A percentile compares a stretch with the other conserved stretches of the same genome.
Evolutionary conservation across 2,113 vertebrate species (phyloP).

Genomic region (Peromyscus maniculatus): DNA sequence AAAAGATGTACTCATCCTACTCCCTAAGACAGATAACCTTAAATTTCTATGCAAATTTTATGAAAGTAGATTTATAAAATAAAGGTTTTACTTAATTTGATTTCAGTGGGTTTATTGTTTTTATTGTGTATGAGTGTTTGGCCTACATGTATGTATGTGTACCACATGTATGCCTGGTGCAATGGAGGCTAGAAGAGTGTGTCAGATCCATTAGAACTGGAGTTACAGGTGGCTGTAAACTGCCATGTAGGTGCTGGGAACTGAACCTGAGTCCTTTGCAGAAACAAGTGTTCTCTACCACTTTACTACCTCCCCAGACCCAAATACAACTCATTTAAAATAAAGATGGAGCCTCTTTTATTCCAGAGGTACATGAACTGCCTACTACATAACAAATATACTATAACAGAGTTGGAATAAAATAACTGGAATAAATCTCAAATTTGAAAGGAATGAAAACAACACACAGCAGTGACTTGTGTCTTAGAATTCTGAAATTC

Average conservation of each 20-base stretch:
- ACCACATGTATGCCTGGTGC: background rate
- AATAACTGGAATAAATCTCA: constrained; percentile 8
- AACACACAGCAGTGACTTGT: background rate
- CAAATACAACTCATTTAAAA: background rate
- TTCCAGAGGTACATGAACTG: constrained; percentile 9
- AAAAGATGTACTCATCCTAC: background rate
- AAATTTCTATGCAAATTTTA: background rate
- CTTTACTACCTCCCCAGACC: background rate
- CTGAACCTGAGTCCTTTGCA: background rate
- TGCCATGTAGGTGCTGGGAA: background rate
- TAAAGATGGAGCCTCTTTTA: background rate
- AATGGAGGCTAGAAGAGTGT: background rate
- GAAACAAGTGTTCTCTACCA: background rate
- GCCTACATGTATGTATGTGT: background rate
- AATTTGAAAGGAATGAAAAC: background rate
- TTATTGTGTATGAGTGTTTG: background rate
- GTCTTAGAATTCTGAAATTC: constrained; percentile 11
- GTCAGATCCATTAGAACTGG: background rate
- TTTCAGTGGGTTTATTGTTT: background rate
- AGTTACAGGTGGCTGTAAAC: background rate
- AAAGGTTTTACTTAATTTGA: background rate
- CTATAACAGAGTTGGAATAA: background rate
- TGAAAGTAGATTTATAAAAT: background rate
- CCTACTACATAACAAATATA: background rate
- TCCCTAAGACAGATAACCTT: background rate